Percentiles rank a stretch among this genome's conserved stretches.
phyloP scores from a whole-genome alignment of 2,888 invertebrate genomes.

The Macrosoma leucophasiata region DNA sequence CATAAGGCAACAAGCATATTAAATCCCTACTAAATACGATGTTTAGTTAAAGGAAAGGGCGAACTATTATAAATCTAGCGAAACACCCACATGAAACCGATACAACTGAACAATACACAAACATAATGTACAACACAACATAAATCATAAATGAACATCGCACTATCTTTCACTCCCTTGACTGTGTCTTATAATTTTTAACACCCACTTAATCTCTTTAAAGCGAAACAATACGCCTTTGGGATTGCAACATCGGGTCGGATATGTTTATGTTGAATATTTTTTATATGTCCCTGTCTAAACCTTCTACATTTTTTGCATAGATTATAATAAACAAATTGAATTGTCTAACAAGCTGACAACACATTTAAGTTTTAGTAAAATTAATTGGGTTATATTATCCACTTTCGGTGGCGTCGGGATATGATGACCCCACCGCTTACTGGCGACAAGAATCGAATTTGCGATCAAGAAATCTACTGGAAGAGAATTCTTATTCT shows the following conservation, averaged over 20 bases:
- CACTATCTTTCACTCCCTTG: slow-evolving; percentile 63
- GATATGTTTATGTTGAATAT: too few relatives aligned
- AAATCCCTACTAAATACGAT: slow-evolving; percentile 31
- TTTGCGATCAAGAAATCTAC: too few relatives aligned
- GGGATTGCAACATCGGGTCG: slow-evolving; percentile 39
- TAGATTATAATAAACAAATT: too few relatives aligned
- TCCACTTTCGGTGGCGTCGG: too few relatives aligned
- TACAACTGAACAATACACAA: slow-evolving; percentile 54
- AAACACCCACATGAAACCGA: slow-evolving; percentile 54
- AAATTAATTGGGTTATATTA: too few relatives aligned
- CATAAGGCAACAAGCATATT: slow-evolving; percentile 30
- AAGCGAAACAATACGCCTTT: slow-evolving; percentile 53
- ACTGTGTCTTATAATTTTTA: slow-evolving; percentile 66
- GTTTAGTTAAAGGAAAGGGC: slow-evolving; percentile 47
- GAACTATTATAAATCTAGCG: slow-evolving; percentile 60
- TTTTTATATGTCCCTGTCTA: too few relatives aligned
- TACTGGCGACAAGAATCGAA: too few relatives aligned
- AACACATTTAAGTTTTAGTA: too few relatives aligned
- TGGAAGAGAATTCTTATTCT: too few relatives aligned
- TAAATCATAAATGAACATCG: slow-evolving; percentile 64
- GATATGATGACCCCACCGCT: too few relatives aligned
- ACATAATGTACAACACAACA: slow-evolving; percentile 59
- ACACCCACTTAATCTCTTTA: slow-evolving; percentile 67
- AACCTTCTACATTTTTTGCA: too few relatives aligned
- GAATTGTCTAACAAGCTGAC: too few relatives aligned